Conservation (phyloP, 2,888 invertebrate genomes). For the Apodemia zela region DNA sequence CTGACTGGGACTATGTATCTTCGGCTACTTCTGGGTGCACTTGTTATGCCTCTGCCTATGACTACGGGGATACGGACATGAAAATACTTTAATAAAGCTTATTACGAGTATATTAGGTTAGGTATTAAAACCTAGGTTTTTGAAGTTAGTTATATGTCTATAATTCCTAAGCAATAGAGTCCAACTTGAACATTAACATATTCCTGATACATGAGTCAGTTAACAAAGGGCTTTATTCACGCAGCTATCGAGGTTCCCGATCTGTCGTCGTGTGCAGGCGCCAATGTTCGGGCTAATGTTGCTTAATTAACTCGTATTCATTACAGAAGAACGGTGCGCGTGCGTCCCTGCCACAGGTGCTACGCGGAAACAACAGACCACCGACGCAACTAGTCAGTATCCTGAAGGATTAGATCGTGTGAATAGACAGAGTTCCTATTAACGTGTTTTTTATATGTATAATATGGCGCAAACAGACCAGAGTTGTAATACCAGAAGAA, state of each 20-base stretch:
- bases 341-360: constrained; percentile 51
- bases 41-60: too few relatives aligned
- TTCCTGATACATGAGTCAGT: constrained; percentile 42
- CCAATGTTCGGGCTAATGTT: constrained; percentile 71
- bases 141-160: too few relatives aligned
- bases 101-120: too few relatives aligned
- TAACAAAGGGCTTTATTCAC: constrained; percentile 50
- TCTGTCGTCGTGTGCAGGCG: constrained; percentile 73
- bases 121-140: too few relatives aligned
- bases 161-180: not conserved
- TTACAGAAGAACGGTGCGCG: constrained; percentile 53
- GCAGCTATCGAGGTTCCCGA: constrained; percentile 51
- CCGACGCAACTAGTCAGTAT: constrained; percentile 26
- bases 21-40: too few relatives aligned
- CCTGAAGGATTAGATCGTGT: not conserved
- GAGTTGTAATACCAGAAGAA: too few relatives aligned
- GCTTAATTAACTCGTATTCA: constrained; percentile 79
- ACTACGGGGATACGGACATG: too few relatives aligned
- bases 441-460: not conserved
- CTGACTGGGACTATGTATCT: too few relatives aligned
- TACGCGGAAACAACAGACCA: constrained; percentile 44
- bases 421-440: not conserved
- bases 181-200: constrained; percentile 28
- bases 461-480: too few relatives aligned
- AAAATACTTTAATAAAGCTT: too few relatives aligned